Conservation (phyloP, 2,113 vertebrate species). For the Gnathonemus longibarbis region DNA sequence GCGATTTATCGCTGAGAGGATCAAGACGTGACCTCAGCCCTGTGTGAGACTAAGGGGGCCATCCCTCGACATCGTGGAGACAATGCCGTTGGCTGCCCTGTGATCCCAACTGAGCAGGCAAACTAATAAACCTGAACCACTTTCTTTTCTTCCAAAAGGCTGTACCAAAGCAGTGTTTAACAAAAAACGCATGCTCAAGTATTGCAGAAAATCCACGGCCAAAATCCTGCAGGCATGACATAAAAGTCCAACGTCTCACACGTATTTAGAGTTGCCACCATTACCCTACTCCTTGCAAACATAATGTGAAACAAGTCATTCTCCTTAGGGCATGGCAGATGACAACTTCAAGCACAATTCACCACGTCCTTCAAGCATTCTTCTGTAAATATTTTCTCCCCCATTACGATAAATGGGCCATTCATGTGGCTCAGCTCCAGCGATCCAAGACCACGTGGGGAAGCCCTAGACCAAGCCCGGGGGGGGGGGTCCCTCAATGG, state of each 20-base stretch:
- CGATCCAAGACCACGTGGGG: neutral
- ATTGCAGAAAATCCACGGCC: neutral
- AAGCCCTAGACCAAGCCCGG: neutral
- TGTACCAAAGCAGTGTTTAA: neutral
- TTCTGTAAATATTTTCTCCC: constrained; percentile 8
- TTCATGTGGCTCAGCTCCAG: neutral
- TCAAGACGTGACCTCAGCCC: constrained; percentile 7
- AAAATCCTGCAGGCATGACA: neutral
- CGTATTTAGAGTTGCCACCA: neutral
- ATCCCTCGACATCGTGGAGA: neutral
- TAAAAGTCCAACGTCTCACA: neutral
- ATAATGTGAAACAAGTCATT: neutral
- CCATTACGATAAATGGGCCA: neutral
- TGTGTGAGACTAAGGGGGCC: neutral
- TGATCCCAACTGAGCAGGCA: neutral
- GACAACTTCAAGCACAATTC: neutral
- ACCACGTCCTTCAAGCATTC: constrained; percentile 5
- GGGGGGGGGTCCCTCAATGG: neutral
- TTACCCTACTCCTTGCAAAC: neutral
- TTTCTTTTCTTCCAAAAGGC: neutral
- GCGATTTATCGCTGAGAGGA: neutral
- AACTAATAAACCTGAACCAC: neutral
- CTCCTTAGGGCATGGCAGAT: neutral
- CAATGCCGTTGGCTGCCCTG: neutral
- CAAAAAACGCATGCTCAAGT: neutral